Evolutionary conservation across 2,888 invertebrate genomes (phyloP).

Genomic region (Meandrusa payeni): DNA sequence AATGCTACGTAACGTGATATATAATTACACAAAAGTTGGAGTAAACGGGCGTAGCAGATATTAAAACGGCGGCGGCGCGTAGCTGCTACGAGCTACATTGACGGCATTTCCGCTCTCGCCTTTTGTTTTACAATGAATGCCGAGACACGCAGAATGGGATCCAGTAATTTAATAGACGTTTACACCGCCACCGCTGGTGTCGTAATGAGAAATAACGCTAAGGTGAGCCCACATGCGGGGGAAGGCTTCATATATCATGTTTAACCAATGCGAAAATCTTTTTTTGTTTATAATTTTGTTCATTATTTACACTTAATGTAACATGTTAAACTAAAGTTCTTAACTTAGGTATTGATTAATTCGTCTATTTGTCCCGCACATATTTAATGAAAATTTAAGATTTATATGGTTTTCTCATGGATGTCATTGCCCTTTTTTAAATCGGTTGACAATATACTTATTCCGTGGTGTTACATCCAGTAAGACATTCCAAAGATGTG

Average conservation of each 20-base stretch:
- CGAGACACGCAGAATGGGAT: slow-evolving; percentile 27
- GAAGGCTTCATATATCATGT: not conserved
- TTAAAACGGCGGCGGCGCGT: slow-evolving; percentile 23
- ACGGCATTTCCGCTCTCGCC: slow-evolving; percentile 27
- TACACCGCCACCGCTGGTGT: slow-evolving; percentile 31
- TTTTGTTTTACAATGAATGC: slow-evolving; percentile 26
- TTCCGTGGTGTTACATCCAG: too few species aligned
- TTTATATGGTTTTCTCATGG: too few species aligned
- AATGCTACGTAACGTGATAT: slow-evolving; percentile 7
- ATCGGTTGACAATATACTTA: too few species aligned
- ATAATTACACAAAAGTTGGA: slow-evolving; percentile 24
- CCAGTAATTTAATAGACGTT: slow-evolving; percentile 41
- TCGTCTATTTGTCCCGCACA: too few species aligned
- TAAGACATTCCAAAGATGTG: too few species aligned
- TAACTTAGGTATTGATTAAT: too few species aligned
- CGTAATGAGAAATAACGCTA: slow-evolving; percentile 32
- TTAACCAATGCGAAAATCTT: too few species aligned
- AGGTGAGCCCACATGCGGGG: slow-evolving; percentile 24
- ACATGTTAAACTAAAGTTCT: too few species aligned
- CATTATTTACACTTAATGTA: too few species aligned
- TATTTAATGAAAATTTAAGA: too few species aligned
- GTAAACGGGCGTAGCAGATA: slow-evolving; percentile 23
- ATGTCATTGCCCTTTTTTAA: too few species aligned
- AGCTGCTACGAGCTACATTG: slow-evolving; percentile 24
- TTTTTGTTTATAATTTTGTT: too few species aligned